Evolutionary conservation across 2,888 invertebrate genomes (phyloP).

Genomic region (Odontocerum albicorne): DNA sequence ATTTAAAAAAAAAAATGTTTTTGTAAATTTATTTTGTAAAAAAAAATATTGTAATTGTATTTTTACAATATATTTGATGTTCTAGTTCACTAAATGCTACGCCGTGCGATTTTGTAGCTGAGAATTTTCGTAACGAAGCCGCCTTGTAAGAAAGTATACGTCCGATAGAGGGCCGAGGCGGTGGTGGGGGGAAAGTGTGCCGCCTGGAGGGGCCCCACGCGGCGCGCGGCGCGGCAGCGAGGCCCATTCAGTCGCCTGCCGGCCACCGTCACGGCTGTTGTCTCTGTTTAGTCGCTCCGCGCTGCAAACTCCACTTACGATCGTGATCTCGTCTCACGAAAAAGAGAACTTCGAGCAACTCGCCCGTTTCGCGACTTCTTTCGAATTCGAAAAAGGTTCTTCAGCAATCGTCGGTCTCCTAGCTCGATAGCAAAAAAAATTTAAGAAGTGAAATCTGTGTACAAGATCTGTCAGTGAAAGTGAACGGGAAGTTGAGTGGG

Average conservation of each 20-base stretch:
- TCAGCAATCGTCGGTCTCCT: not conserved
- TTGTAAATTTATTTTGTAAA: no score
- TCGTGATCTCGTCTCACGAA: no score
- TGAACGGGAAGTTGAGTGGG: conserved; percentile 46
- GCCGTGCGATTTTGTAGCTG: no score
- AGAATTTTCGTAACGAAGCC: no score
- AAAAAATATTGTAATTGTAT: no score
- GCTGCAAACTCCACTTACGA: no score
- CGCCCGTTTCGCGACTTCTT: no score
- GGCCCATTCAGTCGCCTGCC: conserved; percentile 49
- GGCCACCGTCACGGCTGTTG: conserved; percentile 52
- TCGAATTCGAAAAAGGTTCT: no score
- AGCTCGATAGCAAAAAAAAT: not conserved
- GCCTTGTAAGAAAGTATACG: conserved; percentile 16
- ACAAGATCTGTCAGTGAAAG: conserved; percentile 48
- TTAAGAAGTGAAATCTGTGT: conserved; percentile 11
- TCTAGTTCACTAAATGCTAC: no score
- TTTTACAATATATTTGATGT: no score
- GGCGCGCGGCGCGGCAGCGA: conserved; percentile 43
- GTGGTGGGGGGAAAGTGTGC: conserved; percentile 25
- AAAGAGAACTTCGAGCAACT: no score
- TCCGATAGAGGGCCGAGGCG: not conserved
- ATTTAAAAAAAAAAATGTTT: no score
- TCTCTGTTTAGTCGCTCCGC: conserved; percentile 43
- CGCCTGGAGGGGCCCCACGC: conserved; percentile 46